Evolutionary conservation across 2,113 vertebrate species (phyloP), one percentile per base, ranked within the genome.

Genomic region (Geothlypis trichas): DNA sequence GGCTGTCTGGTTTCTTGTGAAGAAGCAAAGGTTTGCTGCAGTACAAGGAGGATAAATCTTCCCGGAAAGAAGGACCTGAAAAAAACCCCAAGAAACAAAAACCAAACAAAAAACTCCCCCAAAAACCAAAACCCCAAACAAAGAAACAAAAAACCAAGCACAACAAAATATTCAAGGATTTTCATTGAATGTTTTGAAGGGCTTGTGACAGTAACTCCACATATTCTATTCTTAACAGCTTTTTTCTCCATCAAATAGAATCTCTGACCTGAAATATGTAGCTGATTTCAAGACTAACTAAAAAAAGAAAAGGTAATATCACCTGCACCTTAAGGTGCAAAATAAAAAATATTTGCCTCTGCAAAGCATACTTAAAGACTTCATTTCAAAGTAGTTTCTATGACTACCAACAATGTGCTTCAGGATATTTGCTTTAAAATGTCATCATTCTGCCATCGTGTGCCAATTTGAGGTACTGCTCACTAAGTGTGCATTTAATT

Each of bases 371-470:
- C 9, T 80, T 74, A n/a, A 61, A 42, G 35, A 58, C 27, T 55
- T 20, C 24, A 21, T 72, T 84, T 65, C 44, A 61, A 67, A 72
- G 19, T 24, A 62, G 94, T 95, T 94, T 77, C 90, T 91, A 73
- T 75, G 85, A 87, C 90, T 73, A 96, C 92, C 63, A 33, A 12
- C 65, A 47, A 26, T 7, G 4, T 10, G 2, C 51, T 33, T n/a
- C 18, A 52, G 42, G 52, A 13, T 7, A 19, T 7, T 69, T 20
- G 24, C 46, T 94, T 61, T 86, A 92, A 81, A 80, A 72, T 81
- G 92, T 96, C 54, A 37, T 90, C 83, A 93, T 91, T 24, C 62
- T 97, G 96, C 97, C 97, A 95, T 69, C 97, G 15, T 89, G 94
- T 96, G 97, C 15, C 87, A 41, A 1, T 46, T n/a, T 26, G 78